Percentiles rank a stretch among this genome's conserved stretches.
Conservation (phyloP, 2,888 invertebrate species). For the Tetrapedia diversipes region DNA sequence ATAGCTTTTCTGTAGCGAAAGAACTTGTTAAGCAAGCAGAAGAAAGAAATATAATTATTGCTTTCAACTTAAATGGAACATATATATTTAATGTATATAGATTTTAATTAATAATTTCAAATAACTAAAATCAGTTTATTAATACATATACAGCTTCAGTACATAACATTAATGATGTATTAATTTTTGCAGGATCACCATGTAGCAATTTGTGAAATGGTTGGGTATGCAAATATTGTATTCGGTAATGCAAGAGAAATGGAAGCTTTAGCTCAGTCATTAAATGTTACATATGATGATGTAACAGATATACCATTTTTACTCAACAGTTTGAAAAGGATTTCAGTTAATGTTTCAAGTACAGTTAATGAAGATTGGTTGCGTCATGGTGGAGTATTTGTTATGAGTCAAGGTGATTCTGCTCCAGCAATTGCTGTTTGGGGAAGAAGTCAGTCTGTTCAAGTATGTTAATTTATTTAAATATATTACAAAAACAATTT, state of each 20-base stretch:
- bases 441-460: constrained; percentile 76
- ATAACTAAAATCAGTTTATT: background rate
- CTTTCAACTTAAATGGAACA: constrained; percentile 80
- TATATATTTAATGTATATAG: constrained; percentile 78
- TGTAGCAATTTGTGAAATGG: constrained; percentile 78
- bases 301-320: constrained; percentile 77
- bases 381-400: constrained; percentile 74
- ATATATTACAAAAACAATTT: constrained; percentile 43
- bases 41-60: constrained; percentile 76
- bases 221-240: constrained; percentile 77
- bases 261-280: constrained; percentile 75
- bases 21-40: constrained; percentile 76
- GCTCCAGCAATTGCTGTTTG: constrained; percentile 78
- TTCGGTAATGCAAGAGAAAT: constrained; percentile 79
- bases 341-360: constrained; percentile 74
- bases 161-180: constrained; percentile 7
- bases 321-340: constrained; percentile 76
- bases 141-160: background rate
- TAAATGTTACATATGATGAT: constrained; percentile 74
- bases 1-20: constrained; percentile 79
- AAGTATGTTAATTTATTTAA: constrained; percentile 70
- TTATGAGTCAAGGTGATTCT: constrained; percentile 78
- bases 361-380: constrained; percentile 74
- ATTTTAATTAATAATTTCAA: background rate
- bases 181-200: constrained; percentile 73